phyloP scores from a whole-genome alignment of 2,888 invertebrate species.

The Drosophila anomalipes region DNA sequence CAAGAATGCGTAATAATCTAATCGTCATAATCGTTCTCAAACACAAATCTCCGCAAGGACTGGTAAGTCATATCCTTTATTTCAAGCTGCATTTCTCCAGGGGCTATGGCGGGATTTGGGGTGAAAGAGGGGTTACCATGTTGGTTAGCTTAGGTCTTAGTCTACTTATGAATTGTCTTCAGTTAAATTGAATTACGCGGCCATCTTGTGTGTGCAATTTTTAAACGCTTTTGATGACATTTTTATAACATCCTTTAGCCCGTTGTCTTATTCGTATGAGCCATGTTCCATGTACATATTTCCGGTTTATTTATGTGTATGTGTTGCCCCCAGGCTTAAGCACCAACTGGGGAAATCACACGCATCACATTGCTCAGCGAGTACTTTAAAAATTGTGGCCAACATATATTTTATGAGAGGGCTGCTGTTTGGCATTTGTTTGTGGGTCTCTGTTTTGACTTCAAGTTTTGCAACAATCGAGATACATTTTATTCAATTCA shows the following conservation, averaged over 20 bases:
- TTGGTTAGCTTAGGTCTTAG: constrained; percentile 35
- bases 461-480: neutral
- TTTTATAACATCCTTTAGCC: constrained; percentile 52
- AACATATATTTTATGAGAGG: neutral
- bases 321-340: constrained; percentile 63
- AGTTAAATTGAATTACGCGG: constrained; percentile 67
- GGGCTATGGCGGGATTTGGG: neutral
- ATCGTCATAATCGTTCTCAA: constrained; percentile 72
- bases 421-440: neutral
- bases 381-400: constrained; percentile 26
- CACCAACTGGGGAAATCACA: constrained; percentile 72
- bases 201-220: constrained; percentile 59
- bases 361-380: constrained; percentile 35
- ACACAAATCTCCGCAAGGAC: constrained; percentile 58
- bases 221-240: constrained; percentile 78
- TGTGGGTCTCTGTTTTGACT: neutral
- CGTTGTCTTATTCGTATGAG: neutral
- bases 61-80: constrained; percentile 4
- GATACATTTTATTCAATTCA: constrained; percentile 10
- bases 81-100: constrained; percentile 36
- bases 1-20: constrained; percentile 81
- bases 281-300: constrained; percentile 3
- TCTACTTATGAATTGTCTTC: constrained; percentile 59
- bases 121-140: neutral
- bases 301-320: constrained; percentile 34